Evolutionary conservation across 2,113 vertebrate genomes (phyloP), one percentile per base, ranked within the genome.

Genomic region (Catharus minimus): DNA sequence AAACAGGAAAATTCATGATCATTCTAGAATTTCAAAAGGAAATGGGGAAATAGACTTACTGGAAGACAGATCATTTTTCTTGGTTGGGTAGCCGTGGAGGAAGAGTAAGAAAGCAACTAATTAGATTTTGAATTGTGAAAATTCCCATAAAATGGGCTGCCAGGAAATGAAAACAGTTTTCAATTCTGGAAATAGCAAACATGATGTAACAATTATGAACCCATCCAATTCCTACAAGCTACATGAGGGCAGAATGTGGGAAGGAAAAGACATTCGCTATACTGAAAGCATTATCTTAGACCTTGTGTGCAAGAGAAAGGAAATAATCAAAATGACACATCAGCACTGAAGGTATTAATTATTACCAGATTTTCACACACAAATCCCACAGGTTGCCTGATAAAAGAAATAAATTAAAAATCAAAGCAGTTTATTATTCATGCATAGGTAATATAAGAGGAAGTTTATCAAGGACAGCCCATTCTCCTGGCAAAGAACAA

Each of bases 141-240:
- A 77, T 82, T 88, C 24, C 17, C 22, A 53, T 76, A 44, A 89
- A 88, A 78, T 52, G 28, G 1, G 5, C 52, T 94, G 19, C 56
- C n/a, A 90, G 92, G 72, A 95, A 94, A 83, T 53, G 15, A 91
- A 91, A 91, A 58, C 2, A 18, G 4, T 17, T 77, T 39, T 94
- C n/a, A 5, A 8, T 68, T 81, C 72, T 81, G 50, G 65, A 86
- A 91, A 90, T 13, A 71, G 6, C 8, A 82, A 81, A 67, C 20
- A 56, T 77, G 27, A 56, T 83, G 33, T 56, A 86, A 89, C 60
- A 69, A 26, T 15, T 56, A 13, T 52, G 49, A 89, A 64, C 30
- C 20, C 44, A 74, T 67, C 18, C 14, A 90, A 22, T 32, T 86
- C 28, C 16, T 81, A 38, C 36, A 78, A 64, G 28, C 10, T 68